Base-by-base conservation (phyloP, 2,888 invertebrate species). In the Clitarchus hookeri region DNA sequence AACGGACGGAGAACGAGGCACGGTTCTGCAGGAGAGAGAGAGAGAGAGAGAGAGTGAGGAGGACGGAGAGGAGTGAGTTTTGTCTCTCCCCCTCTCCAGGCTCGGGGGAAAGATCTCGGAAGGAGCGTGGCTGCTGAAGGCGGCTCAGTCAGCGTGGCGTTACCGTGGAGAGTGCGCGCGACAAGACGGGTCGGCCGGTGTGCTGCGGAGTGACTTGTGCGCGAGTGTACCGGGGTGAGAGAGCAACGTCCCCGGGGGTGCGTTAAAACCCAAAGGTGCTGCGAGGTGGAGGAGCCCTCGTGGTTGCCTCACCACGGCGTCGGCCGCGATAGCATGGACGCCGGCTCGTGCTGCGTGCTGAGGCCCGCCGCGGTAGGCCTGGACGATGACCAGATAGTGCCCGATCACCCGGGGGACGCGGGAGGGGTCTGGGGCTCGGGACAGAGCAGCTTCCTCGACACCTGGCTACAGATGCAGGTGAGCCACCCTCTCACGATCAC, bases 391-490 rank as follows among this genome's bases (percentile, higher is more conserved):
- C 87, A 87, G 84, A 87, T 87, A 84, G 87, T 87, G 26, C 87
- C 87, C 36, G 87, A 87, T 83, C 86, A 83, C 78, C 86, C 84
- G n/a, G 86, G 83, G 23, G 86, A 86, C 78, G 84, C n/a, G 8
- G 84, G 84, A 84, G 48, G 48, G 23, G 48, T 13, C 44, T 86
- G 86, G 86, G 53, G 85, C 9, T 26, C 86, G 8, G 87, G 87
- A 36, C 87, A 85, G 36, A 87, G 44, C 86, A 83, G 12, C 82
- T 36, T 82, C 54, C 44, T 86, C n/a, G 87, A 87, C 85, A 86
- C 87, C 53, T 87, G 87, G 87, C 53, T 87, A 85, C 87, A 86
- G 79, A 87, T 87, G 87, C 87, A 87, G 87, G 87, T 87, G 53
- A 86, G 77, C 23, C 16, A 8, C 65, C 65, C 65, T 16, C n/a